These are phyloP conservation scores for Hormiphora californensis DNA, from an alignment of 37 sponge, comb jelly and placozoan species.

Conservation along the genomic window DNA sequence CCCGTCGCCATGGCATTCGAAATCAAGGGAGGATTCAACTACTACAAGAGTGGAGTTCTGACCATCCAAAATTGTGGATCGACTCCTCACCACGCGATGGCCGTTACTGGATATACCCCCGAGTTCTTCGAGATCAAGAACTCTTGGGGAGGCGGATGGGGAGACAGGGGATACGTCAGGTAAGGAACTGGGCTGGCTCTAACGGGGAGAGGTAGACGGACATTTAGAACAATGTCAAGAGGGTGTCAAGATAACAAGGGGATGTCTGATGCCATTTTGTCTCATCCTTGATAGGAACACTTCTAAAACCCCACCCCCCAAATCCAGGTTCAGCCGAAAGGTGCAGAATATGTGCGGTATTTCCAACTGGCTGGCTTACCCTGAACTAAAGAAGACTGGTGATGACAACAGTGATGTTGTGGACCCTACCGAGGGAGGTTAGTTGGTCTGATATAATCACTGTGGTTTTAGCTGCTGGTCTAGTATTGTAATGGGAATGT, in stretches of 20 bases:
- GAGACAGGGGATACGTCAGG: conserved; percentile 19
- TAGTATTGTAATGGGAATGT: no score
- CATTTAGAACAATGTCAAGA: no score
- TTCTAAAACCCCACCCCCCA: no score
- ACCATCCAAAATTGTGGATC: background rate
- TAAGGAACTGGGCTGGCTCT: no score
- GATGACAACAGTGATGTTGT: background rate
- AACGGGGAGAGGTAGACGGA: no score
- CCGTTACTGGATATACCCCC: conserved; percentile 1
- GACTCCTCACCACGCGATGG: conserved; percentile 11
- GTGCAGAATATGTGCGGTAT: conserved; percentile 1
- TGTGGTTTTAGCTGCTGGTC: no score
- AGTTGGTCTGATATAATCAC: no score
- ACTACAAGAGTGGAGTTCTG: background rate
- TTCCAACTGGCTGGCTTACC: conserved; percentile 19
- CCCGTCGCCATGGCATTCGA: conserved; percentile 30
- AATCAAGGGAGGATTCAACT: conserved; percentile 24
- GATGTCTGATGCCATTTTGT: no score
- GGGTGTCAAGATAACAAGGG: no score
- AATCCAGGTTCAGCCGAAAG: background rate
- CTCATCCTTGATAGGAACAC: no score
- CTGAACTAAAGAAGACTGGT: background rate
- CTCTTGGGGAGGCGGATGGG: background rate
- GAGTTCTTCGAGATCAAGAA: conserved; percentile 34
- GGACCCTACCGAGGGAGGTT: no score